Evolutionary conservation across 2,797 vertebrate genomes (phyloP), one percentile per base, ranked within the genome.

Genomic region (Hypotaenidia okinawae): DNA sequence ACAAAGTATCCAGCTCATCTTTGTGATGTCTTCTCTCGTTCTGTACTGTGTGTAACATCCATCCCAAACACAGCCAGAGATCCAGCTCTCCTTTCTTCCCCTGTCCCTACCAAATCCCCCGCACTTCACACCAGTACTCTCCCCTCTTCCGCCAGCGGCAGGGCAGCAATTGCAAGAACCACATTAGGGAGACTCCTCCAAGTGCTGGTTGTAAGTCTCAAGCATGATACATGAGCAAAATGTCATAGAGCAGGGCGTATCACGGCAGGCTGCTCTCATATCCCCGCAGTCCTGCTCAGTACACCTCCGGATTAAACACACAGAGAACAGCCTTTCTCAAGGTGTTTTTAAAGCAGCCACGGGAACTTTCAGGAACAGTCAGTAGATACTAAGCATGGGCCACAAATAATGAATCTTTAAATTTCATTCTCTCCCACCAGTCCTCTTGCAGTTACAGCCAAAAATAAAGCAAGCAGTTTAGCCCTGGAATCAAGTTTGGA

Each of bases 351-450:
- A 47, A 79, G 22, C 33, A 81, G 62, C 23, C 67, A 63, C 1
- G 7, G 47, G 35, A 85, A 79, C 32, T 55, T 79, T 58, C 81
- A 85, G 61, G 32, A 95, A 74, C 64, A 52, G n/a, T 82, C 14
- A 37, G 41, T 5, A 87, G 80, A 79, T n/a, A 52, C n/a, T 55
- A 83, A 90, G 57, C n/a, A 61, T 0, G 2, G 43, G 64, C 78
- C 94, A 96, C 87, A 77, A 94, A 87, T n/a, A 96, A 94, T 2
- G 7, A 75, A 91, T 87, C 32, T 67, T 93, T 76, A 82, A 19
- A 62, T 88, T 91, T 89, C 4, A 63, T 86, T 64, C 52, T 92
- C 70, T 59, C 66, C 35, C 62, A 91, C 30, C 66, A 76, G 84
- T 32, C 25, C 70, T 79, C 63, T 84, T 84, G 59, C 84, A 86